Base-by-base conservation (phyloP, 2,888 invertebrate genomes). In the Sphaerophoria rueppellii region DNA sequence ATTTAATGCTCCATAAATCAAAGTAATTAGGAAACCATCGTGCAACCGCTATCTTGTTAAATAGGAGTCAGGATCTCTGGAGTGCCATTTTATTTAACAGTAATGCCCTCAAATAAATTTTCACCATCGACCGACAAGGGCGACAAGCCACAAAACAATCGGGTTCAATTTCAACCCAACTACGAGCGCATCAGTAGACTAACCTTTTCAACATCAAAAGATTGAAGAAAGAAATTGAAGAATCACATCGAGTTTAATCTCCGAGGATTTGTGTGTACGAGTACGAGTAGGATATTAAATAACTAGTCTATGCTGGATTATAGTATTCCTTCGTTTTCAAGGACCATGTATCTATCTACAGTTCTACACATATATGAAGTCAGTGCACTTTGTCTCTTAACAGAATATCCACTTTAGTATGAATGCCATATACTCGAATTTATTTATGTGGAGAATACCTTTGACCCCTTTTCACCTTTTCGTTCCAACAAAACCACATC, bases 301-400 rank as follows among this genome's bases (percentile, higher is more conserved):
- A 83, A 72, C 83, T 76, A 67, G 83, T 79, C 83, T 83, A 71
- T 50, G 50, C 24, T 79, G 67, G 71, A 79, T 79, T 79, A 79
- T 37, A 61, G 58, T 69, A 24, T 24, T 24, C 24, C 24, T 74
- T 75, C 52, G 34, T 55, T 74, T 65, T 24, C 50, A 60, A 60
- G 74, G 55, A 76, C 76, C 65, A 71, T 74, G 43, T 52, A 46
- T 35, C 34, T 24, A 50, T 50, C 50, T 14, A 65, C 34, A 32
- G 0, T 12, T 9, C 12, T 24, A 52, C 60, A 12, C 34, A 6
- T 32, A 24, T 24, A 34, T 11, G 11, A 34, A 11, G 34, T 11
- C 34, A n/a, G 34, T 32, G 6, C 9, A 50, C 14, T 7, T 60
- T 1, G 11, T 11, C 43, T 16, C 40, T 37, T 24, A 16, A 37